Conservation (phyloP, 2,797 vertebrate species). For the Alfaro cultratus region DNA sequence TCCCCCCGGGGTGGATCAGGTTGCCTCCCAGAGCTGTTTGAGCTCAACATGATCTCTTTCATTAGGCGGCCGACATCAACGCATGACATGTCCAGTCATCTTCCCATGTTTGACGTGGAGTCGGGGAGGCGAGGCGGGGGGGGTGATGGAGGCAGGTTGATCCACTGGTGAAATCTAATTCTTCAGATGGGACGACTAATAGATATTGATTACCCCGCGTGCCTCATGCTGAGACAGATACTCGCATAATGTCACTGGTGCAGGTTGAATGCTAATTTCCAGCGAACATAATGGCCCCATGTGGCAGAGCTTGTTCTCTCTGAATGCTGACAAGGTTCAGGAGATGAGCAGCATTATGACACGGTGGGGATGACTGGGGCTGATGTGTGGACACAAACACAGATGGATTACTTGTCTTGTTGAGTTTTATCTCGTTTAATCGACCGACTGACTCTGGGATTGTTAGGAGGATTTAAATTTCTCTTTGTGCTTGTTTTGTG, state of each 20-base stretch:
- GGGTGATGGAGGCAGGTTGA: slow-evolving; percentile 54
- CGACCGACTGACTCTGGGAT: background rate
- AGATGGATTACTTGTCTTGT: background rate
- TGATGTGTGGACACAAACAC: slow-evolving; percentile 14
- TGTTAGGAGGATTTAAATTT: background rate
- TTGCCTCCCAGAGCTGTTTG: slow-evolving; percentile 62
- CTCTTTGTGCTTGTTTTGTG: background rate
- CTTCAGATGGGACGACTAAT: slow-evolving; percentile 77
- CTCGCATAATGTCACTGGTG: slow-evolving; percentile 68
- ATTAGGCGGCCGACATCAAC: slow-evolving; percentile 59
- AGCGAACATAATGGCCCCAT: slow-evolving; percentile 59
- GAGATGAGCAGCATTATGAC: slow-evolving; percentile 9
- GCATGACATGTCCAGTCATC: slow-evolving; percentile 67
- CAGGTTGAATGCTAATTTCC: slow-evolving; percentile 75
- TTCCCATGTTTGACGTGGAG: slow-evolving; percentile 75
- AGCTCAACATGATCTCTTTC: slow-evolving; percentile 74
- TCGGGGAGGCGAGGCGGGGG: slow-evolving; percentile 35
- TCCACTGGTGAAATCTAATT: slow-evolving; percentile 79
- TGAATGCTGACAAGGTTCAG: slow-evolving; percentile 65
- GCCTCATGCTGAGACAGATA: slow-evolving; percentile 67
- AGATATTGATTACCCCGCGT: slow-evolving; percentile 80
- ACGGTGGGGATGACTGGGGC: slow-evolving; percentile 1
- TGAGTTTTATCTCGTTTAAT: background rate
- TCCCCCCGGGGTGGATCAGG: slow-evolving; percentile 19
- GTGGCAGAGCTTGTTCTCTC: slow-evolving; percentile 40